Percentiles rank a stretch among this genome's conserved stretches.
Evolutionary conservation across 1,140 invertebrate species (phyloP).

Genomic region (Mesaphorura yosii): DNA sequence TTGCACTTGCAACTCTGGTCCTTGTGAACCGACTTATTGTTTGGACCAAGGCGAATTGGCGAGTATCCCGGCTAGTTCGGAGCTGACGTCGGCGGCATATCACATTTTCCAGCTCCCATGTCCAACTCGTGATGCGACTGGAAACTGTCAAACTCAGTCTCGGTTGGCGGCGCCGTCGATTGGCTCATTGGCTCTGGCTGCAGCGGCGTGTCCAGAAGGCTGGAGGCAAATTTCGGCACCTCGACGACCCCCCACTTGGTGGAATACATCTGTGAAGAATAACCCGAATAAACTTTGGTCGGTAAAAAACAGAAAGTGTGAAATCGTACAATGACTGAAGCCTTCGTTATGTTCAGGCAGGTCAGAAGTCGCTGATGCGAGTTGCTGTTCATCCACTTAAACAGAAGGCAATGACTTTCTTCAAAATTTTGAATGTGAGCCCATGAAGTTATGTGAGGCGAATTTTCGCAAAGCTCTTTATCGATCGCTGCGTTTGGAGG

Average conservation of each 20-base stretch:
- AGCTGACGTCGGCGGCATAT: too few species aligned
- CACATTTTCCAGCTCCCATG: too few species aligned
- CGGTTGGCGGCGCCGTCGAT: too few species aligned
- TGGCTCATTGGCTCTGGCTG: conserved; percentile 19
- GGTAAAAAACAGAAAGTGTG: background rate
- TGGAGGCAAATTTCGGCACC: conserved; percentile 28
- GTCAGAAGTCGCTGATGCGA: conserved; percentile 16
- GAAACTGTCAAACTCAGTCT: too few species aligned
- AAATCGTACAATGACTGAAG: conserved; percentile 20
- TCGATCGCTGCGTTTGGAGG: conserved; percentile 7
- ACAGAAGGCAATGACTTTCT: conserved; percentile 21
- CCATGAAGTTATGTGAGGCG: conserved; percentile 14
- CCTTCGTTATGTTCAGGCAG: conserved; percentile 27
- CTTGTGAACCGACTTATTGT: too few species aligned
- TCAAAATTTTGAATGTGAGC: conserved; percentile 27
- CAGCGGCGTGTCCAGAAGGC: conserved; percentile 21
- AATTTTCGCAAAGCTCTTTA: conserved; percentile 11
- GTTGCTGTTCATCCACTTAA: conserved; percentile 24
- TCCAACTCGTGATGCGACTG: too few species aligned
- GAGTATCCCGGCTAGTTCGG: too few species aligned
- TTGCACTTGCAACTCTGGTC: too few species aligned
- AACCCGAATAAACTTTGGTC: background rate
- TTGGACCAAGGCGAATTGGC: too few species aligned
- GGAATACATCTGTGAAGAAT: conserved; percentile 18
- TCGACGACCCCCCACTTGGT: conserved; percentile 26